Conservation (phyloP, 1,140 invertebrate genomes). For the Cyclargus thomasi region DNA sequence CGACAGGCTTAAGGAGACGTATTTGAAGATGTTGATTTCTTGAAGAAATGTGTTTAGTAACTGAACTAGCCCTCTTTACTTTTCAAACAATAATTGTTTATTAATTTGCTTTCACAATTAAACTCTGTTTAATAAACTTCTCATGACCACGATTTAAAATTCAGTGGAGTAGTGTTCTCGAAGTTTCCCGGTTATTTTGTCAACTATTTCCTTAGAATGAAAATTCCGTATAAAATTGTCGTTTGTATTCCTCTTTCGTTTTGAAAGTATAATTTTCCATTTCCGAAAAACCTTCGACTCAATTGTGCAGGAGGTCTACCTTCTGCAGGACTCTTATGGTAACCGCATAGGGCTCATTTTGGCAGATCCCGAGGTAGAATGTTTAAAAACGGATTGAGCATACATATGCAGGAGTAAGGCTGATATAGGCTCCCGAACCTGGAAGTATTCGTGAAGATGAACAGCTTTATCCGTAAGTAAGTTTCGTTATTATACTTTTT, state of each 20-base stretch:
- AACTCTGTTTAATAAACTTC: background rate
- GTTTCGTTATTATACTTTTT: too few relatives aligned
- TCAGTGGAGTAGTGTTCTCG: constrained; percentile 13
- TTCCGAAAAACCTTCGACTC: constrained; percentile 18
- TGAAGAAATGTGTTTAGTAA: too few relatives aligned
- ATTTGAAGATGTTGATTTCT: too few relatives aligned
- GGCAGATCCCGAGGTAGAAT: too few relatives aligned
- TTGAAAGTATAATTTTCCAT: constrained; percentile 31
- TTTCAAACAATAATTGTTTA: background rate
- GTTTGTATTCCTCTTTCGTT: constrained; percentile 30
- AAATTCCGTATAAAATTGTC: constrained; percentile 32
- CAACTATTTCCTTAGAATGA: constrained; percentile 25
- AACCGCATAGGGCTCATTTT: too few relatives aligned
- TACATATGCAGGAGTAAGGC: too few relatives aligned
- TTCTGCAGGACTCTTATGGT: too few relatives aligned
- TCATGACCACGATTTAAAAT: background rate
- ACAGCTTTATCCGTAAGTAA: too few relatives aligned
- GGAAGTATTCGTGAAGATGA: too few relatives aligned
- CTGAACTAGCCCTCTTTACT: background rate
- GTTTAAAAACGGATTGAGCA: too few relatives aligned
- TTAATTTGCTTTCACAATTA: background rate
- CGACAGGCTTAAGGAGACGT: too few relatives aligned
- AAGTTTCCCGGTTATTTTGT: constrained; percentile 24
- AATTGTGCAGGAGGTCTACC: background rate
- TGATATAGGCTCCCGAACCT: too few relatives aligned